These are phyloP conservation scores for Acropora yongei DNA, from an alignment of 64 coral and sea anemone genomes.

Conservation along the genomic window DNA sequence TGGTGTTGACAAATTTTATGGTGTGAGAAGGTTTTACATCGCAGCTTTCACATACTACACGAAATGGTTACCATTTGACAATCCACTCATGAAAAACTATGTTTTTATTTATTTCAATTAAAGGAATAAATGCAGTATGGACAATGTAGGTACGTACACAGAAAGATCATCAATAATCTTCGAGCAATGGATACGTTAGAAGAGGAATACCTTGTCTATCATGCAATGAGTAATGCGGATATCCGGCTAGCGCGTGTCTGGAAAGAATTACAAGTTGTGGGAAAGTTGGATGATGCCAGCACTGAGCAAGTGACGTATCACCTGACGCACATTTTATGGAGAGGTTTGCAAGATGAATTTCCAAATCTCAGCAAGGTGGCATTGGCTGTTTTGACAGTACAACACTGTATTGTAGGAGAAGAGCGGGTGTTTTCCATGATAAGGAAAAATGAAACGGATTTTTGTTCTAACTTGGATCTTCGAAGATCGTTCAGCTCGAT, in stretches of 20 bases:
- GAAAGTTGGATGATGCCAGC: conserved; percentile 19
- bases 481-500: no score
- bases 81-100: conserved; percentile 74
- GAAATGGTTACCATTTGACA: conserved; percentile 70
- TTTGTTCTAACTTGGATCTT: no score
- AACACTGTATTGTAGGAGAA: conserved; percentile 59
- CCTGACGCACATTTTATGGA: conserved; percentile 4
- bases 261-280: conserved; percentile 30
- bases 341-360: conserved; percentile 45
- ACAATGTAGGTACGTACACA: conserved; percentile 59
- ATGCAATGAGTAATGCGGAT: neutral
- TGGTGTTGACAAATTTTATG: conserved; percentile 72
- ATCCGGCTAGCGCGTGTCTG: neutral
- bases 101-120: conserved; percentile 67
- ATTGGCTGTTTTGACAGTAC: conserved; percentile 45
- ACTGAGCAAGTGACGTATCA: conserved; percentile 7
- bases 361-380: conserved; percentile 62
- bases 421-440: conserved; percentile 78
- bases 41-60: conserved; percentile 77
- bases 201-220: conserved; percentile 67
- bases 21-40: conserved; percentile 73
- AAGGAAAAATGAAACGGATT: conserved; percentile 35
- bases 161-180: conserved; percentile 33
- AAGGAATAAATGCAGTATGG: conserved; percentile 76
- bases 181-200: conserved; percentile 60